Evolutionary conservation across 1,140 invertebrate genomes (phyloP).

Genomic region (Tribolium madens): DNA sequence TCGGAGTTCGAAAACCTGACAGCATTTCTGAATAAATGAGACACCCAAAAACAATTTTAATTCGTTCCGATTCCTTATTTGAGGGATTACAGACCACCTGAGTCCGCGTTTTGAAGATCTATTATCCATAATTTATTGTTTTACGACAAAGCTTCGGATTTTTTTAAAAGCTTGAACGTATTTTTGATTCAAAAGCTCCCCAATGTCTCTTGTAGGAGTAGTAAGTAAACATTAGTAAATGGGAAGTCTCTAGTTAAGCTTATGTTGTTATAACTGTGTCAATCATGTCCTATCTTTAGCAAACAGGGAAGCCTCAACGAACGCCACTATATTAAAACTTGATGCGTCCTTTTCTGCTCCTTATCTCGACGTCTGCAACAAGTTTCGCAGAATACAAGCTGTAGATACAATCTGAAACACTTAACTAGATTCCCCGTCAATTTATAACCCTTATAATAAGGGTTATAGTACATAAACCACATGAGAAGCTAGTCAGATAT

Average conservation of each 20-base stretch:
- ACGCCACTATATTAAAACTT: conserved; percentile 25
- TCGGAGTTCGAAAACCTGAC: too few relatives aligned
- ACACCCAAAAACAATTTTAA: not conserved
- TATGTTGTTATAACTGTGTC: conserved; percentile 36
- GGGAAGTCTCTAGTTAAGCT: conserved; percentile 13
- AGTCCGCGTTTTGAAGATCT: not conserved
- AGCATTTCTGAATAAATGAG: not conserved
- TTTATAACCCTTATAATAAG: conserved; percentile 29
- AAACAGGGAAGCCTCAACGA: conserved; percentile 26
- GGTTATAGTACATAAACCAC: not conserved
- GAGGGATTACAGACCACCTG: not conserved
- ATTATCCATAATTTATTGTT: not conserved
- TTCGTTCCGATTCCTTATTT: not conserved
- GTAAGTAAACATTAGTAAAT: conserved; percentile 11
- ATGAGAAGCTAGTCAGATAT: not conserved
- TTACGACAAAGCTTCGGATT: not conserved
- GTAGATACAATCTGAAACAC: conserved; percentile 33
- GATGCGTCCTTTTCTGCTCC: conserved; percentile 28
- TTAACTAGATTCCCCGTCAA: conserved; percentile 26
- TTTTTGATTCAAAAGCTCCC: too few relatives aligned
- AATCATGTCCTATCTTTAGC: conserved; percentile 33
- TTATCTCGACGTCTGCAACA: conserved; percentile 35
- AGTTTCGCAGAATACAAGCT: conserved; percentile 29
- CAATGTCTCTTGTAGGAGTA: not conserved
- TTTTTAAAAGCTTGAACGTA: not conserved